These are phyloP conservation scores for Plutomurus gul DNA, from an alignment of 1,140 invertebrate genomes.

Conservation along the genomic window DNA sequence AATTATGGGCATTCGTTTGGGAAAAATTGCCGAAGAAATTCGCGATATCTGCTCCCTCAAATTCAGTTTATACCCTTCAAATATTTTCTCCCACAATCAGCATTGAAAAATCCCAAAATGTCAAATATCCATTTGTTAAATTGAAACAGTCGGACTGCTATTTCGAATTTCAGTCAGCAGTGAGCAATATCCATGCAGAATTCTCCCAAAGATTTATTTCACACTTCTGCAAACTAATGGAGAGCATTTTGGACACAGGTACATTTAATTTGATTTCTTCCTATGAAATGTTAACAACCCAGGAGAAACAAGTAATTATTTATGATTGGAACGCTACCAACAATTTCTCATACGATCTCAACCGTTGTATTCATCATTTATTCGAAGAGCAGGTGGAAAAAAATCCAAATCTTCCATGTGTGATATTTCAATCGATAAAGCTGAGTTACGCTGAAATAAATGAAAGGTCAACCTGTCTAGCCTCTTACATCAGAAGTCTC, in stretches of 20 bases:
- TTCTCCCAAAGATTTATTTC: neutral
- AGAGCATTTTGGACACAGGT: neutral
- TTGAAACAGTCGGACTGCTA: neutral
- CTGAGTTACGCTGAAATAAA: neutral
- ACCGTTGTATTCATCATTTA: neutral
- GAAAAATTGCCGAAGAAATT: neutral
- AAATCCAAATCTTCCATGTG: neutral
- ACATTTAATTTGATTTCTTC: neutral
- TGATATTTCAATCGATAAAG: neutral
- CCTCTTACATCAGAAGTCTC: neutral
- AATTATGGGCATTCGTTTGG: neutral
- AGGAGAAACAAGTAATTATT: neutral
- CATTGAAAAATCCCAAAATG: neutral
- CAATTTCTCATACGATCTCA: neutral
- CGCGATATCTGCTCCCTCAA: neutral
- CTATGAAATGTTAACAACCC: neutral
- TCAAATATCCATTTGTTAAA: neutral
- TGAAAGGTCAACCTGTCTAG: neutral
- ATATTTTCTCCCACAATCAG: neutral
- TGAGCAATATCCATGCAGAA: neutral
- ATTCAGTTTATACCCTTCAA: neutral
- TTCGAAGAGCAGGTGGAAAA: conserved; percentile 2
- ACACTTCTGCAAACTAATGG: neutral
- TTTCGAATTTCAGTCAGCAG: neutral
- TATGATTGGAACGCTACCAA: neutral